Evolutionary conservation across 1,140 invertebrate species (phyloP).

Genomic region (Andrena cerasifolii): DNA sequence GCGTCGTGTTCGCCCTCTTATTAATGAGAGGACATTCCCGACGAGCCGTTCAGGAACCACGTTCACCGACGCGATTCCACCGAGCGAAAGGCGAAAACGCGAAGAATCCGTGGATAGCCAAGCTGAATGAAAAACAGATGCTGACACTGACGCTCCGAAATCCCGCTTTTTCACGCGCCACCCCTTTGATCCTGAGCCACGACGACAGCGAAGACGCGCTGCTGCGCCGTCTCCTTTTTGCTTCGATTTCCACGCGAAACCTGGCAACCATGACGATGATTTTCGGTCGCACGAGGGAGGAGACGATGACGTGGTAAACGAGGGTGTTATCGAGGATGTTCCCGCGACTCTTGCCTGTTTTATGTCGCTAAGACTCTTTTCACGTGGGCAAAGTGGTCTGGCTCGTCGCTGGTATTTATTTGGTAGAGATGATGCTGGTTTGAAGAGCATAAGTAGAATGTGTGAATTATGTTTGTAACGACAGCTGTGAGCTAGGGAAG

Average conservation of each 20-base stretch:
- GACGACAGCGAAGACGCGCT: not conserved
- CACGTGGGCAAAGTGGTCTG: too few species aligned
- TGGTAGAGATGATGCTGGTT: too few species aligned
- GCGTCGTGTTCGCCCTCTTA: slow-evolving; percentile 40
- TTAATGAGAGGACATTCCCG: slow-evolving; percentile 68
- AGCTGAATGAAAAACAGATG: slow-evolving; percentile 71
- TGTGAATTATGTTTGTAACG: too few species aligned
- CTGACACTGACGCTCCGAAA: slow-evolving; percentile 45
- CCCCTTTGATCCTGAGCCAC: slow-evolving; percentile 38
- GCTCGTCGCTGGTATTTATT: too few species aligned
- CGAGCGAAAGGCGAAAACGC: slow-evolving; percentile 45
- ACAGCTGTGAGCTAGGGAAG: too few species aligned
- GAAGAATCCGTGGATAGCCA: slow-evolving; percentile 62
- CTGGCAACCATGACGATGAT: not conserved
- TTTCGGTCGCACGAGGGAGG: not conserved
- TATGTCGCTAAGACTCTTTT: too few species aligned
- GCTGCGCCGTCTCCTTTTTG: not conserved
- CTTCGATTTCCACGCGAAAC: not conserved
- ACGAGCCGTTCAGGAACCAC: slow-evolving; percentile 43
- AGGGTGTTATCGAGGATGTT: not conserved
- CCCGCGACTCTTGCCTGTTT: too few species aligned
- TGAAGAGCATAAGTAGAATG: too few species aligned
- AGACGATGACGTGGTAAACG: not conserved
- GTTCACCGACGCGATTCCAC: slow-evolving; percentile 23
- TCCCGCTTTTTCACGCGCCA: slow-evolving; percentile 31